A percentile compares a stretch with the other conserved stretches of the same genome.
Evolutionary conservation across 2,888 invertebrate species (phyloP).

Genomic region (Harmothoe impar): DNA sequence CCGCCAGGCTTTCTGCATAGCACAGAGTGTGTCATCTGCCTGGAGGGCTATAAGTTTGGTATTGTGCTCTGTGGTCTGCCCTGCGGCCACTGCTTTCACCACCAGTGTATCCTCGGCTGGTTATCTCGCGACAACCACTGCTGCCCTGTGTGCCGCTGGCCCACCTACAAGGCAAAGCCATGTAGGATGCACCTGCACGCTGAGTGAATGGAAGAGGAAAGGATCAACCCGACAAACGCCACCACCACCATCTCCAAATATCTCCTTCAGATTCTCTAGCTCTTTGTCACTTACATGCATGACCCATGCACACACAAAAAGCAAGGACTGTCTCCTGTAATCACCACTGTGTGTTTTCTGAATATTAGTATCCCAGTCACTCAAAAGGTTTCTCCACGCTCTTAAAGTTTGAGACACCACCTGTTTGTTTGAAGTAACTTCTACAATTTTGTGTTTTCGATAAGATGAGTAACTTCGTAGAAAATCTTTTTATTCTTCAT

Average conservation of each 20-base stretch:
- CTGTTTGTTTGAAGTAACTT: no score
- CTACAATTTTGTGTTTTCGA: no score
- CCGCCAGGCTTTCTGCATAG: constrained; percentile 82
- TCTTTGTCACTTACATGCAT: no score
- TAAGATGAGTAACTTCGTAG: no score
- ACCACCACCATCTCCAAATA: neutral
- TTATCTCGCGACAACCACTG: constrained; percentile 85
- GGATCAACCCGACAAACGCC: neutral
- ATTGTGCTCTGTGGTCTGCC: constrained; percentile 84
- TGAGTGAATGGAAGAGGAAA: constrained; percentile 62
- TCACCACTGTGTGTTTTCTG: no score
- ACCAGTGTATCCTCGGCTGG: constrained; percentile 85
- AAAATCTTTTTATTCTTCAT: no score
- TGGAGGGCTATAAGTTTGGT: constrained; percentile 83
- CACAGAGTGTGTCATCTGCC: constrained; percentile 85
- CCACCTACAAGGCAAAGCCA: constrained; percentile 83
- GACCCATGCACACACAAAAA: no score
- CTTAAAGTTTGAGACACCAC: no score
- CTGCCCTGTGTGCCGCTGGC: constrained; percentile 86
- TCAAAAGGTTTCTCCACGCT: no score
- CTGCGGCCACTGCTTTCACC: constrained; percentile 85
- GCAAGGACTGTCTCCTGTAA: no score
- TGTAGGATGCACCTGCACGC: constrained; percentile 70
- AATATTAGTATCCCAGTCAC: no score
- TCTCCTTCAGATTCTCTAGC: neutral